Base-by-base conservation (phyloP, 2,888 invertebrate genomes). In the Drosophila formosana region DNA sequence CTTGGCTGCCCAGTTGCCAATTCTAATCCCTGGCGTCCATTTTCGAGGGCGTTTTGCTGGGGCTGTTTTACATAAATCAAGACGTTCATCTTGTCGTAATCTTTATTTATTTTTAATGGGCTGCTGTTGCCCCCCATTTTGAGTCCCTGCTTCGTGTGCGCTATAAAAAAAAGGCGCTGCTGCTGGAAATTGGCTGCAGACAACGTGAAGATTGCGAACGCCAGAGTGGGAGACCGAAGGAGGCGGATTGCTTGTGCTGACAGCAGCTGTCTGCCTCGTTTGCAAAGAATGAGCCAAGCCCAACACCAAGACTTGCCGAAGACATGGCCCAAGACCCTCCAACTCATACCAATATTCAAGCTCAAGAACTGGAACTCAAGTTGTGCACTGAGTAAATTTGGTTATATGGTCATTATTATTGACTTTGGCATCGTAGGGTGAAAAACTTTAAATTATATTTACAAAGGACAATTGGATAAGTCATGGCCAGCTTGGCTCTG, bases 21-120 rank as follows among this genome's bases (percentile, higher is more conserved):
- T 55, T 63, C 66, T 67, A 82, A 69, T 85, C 80, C 76, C 86
- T 4, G 41, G 73, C 80, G 83, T 71, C 80, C 72, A 64, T 85
- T 82, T 79, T 75, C 63, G 65, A 64, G 67, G 75, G 51, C 60
- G 60, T 63, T 67, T 63, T 65, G 49, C 55, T 26, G 26, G 45
- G 37, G 50, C 64, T 56, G 72, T 72, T 87, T 87, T 76, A 84
- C 85, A 87, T 85, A 85, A 85, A 85, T 85, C 84, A 88, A 71
- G 75, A 63, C 81, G 69, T 75, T 74, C 83, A 80, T 68, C 72
- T 77, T 72, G 69, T 75, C 74, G 81, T 86, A 88, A 83, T 83
- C 88, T 86, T 83, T 82, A 86, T 88, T 88, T 86, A 88, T 83
- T 80, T 88, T 80, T 88, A 83, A 88, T 83, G 81, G 81, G 52